These are phyloP conservation scores for Pachyramphus minor DNA, from an alignment of 2,113 vertebrate genomes.

Conservation along the genomic window DNA sequence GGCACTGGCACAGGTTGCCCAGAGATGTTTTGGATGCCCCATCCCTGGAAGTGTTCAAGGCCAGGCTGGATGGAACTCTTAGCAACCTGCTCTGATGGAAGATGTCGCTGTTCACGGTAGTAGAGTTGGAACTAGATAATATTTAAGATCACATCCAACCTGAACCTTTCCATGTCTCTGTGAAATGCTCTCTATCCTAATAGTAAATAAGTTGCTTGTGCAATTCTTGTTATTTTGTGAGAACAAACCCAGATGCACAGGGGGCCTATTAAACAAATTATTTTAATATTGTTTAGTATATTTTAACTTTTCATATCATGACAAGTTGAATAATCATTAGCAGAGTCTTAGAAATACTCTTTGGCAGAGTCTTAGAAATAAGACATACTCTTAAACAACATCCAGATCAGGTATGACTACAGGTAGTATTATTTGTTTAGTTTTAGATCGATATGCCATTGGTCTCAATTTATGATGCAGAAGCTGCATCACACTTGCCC, in stretches of 20 bases:
- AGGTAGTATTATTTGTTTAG: not conserved
- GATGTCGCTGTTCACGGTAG: not conserved
- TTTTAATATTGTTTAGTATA: not conserved
- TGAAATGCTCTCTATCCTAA: not conserved
- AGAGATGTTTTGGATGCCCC: not conserved
- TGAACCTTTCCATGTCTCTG: not conserved
- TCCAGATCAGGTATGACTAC: not conserved
- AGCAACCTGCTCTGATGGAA: not conserved
- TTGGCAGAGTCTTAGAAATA: not conserved
- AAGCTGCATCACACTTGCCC: not conserved
- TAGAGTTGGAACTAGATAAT: too few species aligned
- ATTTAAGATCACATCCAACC: not conserved
- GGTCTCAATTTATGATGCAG: not conserved
- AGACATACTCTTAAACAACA: not conserved
- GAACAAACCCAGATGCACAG: not conserved
- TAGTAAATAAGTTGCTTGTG: not conserved
- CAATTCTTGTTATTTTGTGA: not conserved
- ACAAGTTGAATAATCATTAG: not conserved
- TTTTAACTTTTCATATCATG: not conserved
- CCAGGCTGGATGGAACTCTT: not conserved
- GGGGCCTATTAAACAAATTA: not conserved
- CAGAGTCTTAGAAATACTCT: not conserved
- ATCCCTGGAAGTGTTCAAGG: not conserved
- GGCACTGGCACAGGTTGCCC: not conserved
- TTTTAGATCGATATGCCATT: not conserved